Conservation (phyloP, 2,797 vertebrate genomes). For the Eremophila alpestris region DNA sequence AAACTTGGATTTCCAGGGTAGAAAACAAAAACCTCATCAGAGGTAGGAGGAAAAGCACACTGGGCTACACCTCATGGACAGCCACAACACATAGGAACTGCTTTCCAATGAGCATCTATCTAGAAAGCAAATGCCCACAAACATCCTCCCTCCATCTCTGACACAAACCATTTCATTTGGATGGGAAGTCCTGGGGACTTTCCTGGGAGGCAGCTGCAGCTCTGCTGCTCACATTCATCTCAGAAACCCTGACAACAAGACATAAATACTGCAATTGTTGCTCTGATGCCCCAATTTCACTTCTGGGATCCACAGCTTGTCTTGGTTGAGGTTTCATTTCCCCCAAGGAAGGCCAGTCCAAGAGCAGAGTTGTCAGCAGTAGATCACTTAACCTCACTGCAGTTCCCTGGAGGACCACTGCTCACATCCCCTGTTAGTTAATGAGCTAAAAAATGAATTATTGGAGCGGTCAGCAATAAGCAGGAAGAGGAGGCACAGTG, state of each 20-base stretch:
- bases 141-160: neutral
- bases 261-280: neutral
- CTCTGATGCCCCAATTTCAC: neutral
- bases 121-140: neutral
- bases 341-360: conserved; percentile 77
- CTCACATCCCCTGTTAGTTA: conserved; percentile 78
- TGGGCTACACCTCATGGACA: fast-evolving
- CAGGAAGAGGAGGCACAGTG: conserved; percentile 67
- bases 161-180: neutral
- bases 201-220: neutral
- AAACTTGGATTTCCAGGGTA: neutral
- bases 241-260: neutral
- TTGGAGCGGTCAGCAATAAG: conserved; percentile 72
- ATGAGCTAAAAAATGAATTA: conserved; percentile 85
- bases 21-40: neutral
- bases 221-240: fast-evolving
- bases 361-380: conserved; percentile 75
- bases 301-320: conserved; percentile 43
- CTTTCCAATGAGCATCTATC: neutral
- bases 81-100: neutral
- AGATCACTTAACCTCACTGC: conserved; percentile 73
- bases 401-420: conserved; percentile 72
- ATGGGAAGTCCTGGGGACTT: neutral
- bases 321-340: conserved; percentile 33
- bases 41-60: neutral